Evolutionary conservation across 35 echinoderm and acorn worm genomes (phyloP), one percentile per base, ranked within the genome.

Genomic region (Heliocidaris erythrogramma): DNA sequence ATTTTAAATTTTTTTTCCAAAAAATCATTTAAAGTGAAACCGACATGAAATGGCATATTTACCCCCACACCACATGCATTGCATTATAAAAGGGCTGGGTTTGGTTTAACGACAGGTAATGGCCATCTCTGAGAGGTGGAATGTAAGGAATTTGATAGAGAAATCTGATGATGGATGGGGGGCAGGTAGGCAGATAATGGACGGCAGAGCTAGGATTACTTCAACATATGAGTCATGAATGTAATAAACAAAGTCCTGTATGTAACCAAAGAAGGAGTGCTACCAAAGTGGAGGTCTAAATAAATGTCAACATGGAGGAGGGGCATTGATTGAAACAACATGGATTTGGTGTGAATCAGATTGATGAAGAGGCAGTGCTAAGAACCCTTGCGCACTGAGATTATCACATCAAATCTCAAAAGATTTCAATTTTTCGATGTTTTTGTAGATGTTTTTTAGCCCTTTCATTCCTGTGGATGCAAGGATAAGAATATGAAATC

Each of bases 141-240:
- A 78, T 78, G 65, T 78, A 24, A 78, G 65, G 65, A 78, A 78
- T 78, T 78, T 78, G 65, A 27, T 7, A 78, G 17, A 78, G 65
- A 78, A 78, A 78, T 78, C 65, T 78, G 65, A 78, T 78, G 65
- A 78, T 78, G 65, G 65, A 78, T 78, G 7, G 65, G 65, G 65
- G 65, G 65, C 65, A 78, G 65, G 65, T 78, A 78, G 65, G 65
- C 27, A 78, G 65, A 78, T 78, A 78, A 78, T 78, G 65, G 65
- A 21, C 65, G 0, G 65, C 4, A 27, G 65, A 27, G 65, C 65
- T 78, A 78, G 65, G 65, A 78, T 78, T 78, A 78, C 65, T 78
- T 78, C 65, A 78, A 78, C 65, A 78, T 18, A n/a, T 78, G 65
- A 78, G 65, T 78, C 65, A 78, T 78, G 65, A 78, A 78, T 78